Evolutionary conservation across 2,888 invertebrate species (phyloP), one percentile per base, ranked within the genome.

Genomic region (Imbricaverruca yamaguchii): DNA sequence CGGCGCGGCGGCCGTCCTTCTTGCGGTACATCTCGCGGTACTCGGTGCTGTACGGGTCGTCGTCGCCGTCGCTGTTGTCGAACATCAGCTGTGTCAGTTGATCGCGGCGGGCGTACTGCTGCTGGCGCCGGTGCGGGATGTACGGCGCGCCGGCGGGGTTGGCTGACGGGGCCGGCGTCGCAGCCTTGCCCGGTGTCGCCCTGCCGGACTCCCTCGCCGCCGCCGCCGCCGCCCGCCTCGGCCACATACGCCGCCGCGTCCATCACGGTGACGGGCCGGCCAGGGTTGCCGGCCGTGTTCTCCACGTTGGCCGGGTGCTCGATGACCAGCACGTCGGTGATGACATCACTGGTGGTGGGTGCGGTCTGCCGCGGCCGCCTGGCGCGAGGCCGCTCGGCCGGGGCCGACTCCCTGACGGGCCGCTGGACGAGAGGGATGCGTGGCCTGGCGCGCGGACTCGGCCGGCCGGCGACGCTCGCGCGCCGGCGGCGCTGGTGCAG

Each of bases 391-490:
- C 57, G 39, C 21, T n/a, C 23, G 11, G 57, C 59, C 39, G 39
- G 39, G 39, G 23, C 65, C 59, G 23, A 15, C 23, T 25, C 21
- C 57, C 25, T 39, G 39, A 39, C 23, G 13, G 39, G 10, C 69
- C 69, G 10, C 56, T 3, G 25, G 55, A 55, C 10, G 61, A 63
- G 55, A 25, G 61, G 18, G 25, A 53, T 57, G 25, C 81, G 53
- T 61, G 77, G 21, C 53, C 55, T 25, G 23, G 25, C 61, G 39
- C 59, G 23, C 59, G 55, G n/a, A 23, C n/a, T 8, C n/a, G 61
- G 15, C 39, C 56, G 6, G 63, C 55, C 18, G 55, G 9, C 39
- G 98, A 97, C 87, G 96, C 95, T 84, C 95, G 93, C 13, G 92
- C 92, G 87, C 92, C 93, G 81, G 92, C 87, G 0, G 95, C 89